Percentiles rank a stretch among this genome's conserved stretches.
Conservation (phyloP, 2,113 vertebrate species). For the Zosterops hypoxanthus region DNA sequence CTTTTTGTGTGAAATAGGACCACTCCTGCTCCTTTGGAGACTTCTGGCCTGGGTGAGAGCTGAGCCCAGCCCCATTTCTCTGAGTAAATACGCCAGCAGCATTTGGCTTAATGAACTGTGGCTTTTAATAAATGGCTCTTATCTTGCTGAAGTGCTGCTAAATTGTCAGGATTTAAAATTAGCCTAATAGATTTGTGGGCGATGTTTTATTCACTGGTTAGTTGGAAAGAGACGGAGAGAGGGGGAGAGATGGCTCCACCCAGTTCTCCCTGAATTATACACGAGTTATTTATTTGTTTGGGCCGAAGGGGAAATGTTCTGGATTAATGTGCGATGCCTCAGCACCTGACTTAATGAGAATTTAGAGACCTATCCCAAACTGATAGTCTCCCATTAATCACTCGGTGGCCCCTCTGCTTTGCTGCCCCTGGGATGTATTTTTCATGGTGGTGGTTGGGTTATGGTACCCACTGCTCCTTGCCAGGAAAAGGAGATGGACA, state of each 20-base stretch:
- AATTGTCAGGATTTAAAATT: constrained; percentile 84
- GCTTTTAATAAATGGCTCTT: constrained; percentile 83
- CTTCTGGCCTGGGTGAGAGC: background rate
- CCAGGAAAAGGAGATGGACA: background rate
- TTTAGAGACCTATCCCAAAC: constrained; percentile 74
- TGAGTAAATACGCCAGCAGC: constrained; percentile 75
- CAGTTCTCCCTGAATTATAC: constrained; percentile 73
- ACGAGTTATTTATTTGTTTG: constrained; percentile 79
- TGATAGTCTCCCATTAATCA: constrained; percentile 74
- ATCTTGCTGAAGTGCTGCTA: constrained; percentile 78
- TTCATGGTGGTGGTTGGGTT: background rate
- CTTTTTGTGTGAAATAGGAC: background rate
- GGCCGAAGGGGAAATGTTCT: constrained; percentile 75
- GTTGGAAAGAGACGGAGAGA: constrained; percentile 35
- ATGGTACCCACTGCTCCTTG: background rate
- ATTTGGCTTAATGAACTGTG: constrained; percentile 82
- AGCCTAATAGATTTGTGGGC: constrained; percentile 79
- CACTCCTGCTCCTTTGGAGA: background rate
- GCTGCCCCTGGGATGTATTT: background rate
- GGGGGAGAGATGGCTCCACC: constrained; percentile 37
- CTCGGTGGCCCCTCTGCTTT: constrained; percentile 16
- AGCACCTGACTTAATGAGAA: constrained; percentile 75
- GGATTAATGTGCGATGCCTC: constrained; percentile 79
- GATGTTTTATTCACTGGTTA: constrained; percentile 78
- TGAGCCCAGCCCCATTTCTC: constrained; percentile 21